Evolutionary conservation across 37 sponge, comb jelly and placozoan genomes (phyloP).

Genomic region (Cliona cf. orientalis): DNA sequence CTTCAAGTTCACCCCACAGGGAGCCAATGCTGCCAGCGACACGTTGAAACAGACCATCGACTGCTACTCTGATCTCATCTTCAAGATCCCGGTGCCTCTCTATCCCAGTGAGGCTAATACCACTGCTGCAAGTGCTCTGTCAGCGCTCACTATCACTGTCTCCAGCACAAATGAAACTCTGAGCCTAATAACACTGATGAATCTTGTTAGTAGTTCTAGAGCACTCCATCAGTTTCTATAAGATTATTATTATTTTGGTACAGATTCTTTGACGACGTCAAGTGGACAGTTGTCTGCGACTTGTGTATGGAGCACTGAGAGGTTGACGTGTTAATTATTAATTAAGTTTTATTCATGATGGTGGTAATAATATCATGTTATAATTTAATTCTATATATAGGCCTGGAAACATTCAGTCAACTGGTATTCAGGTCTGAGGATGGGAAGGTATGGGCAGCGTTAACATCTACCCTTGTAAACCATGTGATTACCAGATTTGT

Average conservation of each 20-base stretch:
- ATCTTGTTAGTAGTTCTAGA: constrained; percentile 60
- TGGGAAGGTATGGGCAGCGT: constrained; percentile 36
- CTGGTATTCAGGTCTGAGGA: constrained; percentile 54
- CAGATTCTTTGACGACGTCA: constrained; percentile 39
- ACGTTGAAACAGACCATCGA: constrained; percentile 58
- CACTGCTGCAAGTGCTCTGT: constrained; percentile 10
- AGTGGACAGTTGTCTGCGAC: constrained; percentile 49
- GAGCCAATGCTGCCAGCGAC: constrained; percentile 37
- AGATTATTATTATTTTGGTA: neutral
- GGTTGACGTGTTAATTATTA: too few relatives aligned
- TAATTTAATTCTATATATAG: too few relatives aligned
- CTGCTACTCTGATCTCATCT: constrained; percentile 62
- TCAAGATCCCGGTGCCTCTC: constrained; percentile 47
- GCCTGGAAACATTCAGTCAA: constrained; percentile 94
- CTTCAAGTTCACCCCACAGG: constrained; percentile 50
- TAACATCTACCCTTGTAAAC: too few relatives aligned
- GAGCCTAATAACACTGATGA: constrained; percentile 58
- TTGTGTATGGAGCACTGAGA: constrained; percentile 83
- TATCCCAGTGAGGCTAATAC: constrained; percentile 9
- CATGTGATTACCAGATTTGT: too few relatives aligned
- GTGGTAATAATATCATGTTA: too few relatives aligned
- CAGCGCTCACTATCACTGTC: constrained; percentile 42
- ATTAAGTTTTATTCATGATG: too few relatives aligned
- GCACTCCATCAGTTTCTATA: too few relatives aligned
- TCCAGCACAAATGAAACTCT: constrained; percentile 35